Conservation (phyloP, 2,797 vertebrate genomes). For the Catamblyrhynchus diadema region DNA sequence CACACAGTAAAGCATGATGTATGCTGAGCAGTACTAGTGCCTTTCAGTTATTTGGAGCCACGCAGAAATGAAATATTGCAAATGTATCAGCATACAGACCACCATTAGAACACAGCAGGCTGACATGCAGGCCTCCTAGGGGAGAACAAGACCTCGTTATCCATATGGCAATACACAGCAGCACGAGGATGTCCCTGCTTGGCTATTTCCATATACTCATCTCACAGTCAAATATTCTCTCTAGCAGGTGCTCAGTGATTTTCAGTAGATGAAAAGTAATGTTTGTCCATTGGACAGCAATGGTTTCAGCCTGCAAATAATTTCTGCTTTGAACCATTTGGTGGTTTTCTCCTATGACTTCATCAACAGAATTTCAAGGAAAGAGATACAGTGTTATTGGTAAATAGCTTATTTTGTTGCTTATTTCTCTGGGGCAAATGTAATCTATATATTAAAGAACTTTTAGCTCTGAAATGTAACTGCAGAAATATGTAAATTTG, state of each 20-base stretch:
- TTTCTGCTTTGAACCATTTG: background rate
- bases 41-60: background rate
- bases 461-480: background rate
- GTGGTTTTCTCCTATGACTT: background rate
- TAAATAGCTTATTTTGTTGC: background rate
- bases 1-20: background rate
- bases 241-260: background rate
- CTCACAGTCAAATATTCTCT: background rate
- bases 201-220: background rate
- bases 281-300: background rate
- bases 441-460: background rate
- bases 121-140: background rate
- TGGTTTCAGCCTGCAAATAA: background rate
- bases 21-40: background rate
- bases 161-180: background rate
- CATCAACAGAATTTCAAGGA: background rate
- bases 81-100: background rate
- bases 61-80: background rate
- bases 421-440: background rate
- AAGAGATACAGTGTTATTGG: background rate
- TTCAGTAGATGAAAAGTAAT: background rate
- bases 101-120: background rate
- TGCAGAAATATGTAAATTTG: background rate
- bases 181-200: fast-evolving
- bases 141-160: background rate